Evolutionary conservation across 2,797 vertebrate genomes (phyloP), one percentile per base, ranked within the genome.

Genomic region (Anniella stebbinsi): DNA sequence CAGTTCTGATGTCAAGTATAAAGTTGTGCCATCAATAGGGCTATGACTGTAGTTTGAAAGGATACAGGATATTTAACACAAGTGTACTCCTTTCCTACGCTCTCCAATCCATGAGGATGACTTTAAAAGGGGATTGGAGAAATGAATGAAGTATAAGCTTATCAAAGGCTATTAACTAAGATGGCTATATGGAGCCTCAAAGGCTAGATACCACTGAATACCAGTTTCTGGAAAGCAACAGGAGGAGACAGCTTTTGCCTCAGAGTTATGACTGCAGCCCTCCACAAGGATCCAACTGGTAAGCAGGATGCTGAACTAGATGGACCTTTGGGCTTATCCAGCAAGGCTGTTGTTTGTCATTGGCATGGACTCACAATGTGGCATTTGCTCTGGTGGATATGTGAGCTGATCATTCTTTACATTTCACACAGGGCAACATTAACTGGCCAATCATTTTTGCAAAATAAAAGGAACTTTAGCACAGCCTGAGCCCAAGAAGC

Each of bases 401-500:
- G 8, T 0, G 25, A 85, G 4, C 9, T 70, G 1, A 51, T 75
- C 11, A 10, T 70, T 86, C 13, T 83, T 90, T 33, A 23, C 8
- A 17, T 88, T 93, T 93, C 63, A 82, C 21, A 12, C 0, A 3
- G 86, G 21, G 15, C 30, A 78, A 41, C 30, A 63, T 48, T 75
- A 57, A 70, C 60, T 51, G 11, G 17, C 23, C 33, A 73, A 67
- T 80, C 70, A 0, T 57, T 0, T 0, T 15, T 86, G 36, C 76
- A 90, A 36, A 28, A 10, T 41, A 41, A 90, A 80, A 90, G 80
- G 80, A 90, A 36, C 0, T 17, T 93, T 89, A 86, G 30, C 21
- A 54, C 82, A 88, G 90, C 89, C 89, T 95, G 93, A 94, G 89
- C 92, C 3, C 57, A 72, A 28, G 94, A 90, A 94, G 86, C 81